Evolutionary conservation across 2,888 invertebrate genomes (phyloP), one percentile per base, ranked within the genome.

Genomic region (Orgyia antiqua): DNA sequence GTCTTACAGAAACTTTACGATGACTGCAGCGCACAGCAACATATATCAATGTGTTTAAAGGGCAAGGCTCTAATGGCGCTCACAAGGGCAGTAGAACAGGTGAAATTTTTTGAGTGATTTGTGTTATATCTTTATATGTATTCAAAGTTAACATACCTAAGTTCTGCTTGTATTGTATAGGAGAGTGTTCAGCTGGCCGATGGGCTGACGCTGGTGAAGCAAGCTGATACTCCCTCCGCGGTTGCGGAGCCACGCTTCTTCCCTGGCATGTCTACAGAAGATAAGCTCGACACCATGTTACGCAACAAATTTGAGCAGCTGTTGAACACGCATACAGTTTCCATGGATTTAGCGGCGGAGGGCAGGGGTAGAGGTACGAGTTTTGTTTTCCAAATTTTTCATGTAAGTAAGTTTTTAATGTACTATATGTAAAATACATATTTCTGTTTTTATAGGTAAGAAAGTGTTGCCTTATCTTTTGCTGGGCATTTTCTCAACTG

Each of bases 261-360:
- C 55, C 79, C 83, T 47, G 87, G 82, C 27, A 76, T 89, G 71
- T 71, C 87, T 24, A 76, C 83, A 12, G 74, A 90, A 49, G 90
- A 90, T 55, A 88, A 88, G 60, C 64, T 87, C 52, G 87, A 87
- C 47, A 69, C 76, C 30, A 76, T 88, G 67, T 67, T 90, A 42
- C 76, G 76, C 29, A 71, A 69, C 32, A 86, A 89, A 51, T 78
- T 90, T 44, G 87, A 88, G 60, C 88, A 88, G 46, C 84, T 92
- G 43, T 75, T 91, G 59, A 87, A 88, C 45, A 89, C 91, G 2
- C 91, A 92, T 68, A 88, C 89, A 19, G 70, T 92, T 28, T 88
- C 89, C 31, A 79, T 92, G 68, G 91, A 92, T 56, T 82, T 92
- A 39, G 78, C 70, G 18, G 69, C 77, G 30, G 87, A 87, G 68